These are phyloP conservation scores for Gallinago paraguaiae DNA, from an alignment of 2,113 vertebrate genomes.

Conservation along the genomic window DNA sequence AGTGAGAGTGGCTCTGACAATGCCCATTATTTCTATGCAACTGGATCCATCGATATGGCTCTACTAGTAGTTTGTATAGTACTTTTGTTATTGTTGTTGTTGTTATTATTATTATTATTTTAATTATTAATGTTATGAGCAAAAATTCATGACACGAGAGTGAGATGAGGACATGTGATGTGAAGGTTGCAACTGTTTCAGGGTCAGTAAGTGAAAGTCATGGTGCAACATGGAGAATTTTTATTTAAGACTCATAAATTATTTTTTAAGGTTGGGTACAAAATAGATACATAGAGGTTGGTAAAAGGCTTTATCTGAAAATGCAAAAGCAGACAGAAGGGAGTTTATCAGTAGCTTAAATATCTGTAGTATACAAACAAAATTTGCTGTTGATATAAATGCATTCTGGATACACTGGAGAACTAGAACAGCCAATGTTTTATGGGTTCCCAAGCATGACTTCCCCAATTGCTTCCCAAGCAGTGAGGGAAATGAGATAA, in stretches of 20 bases:
- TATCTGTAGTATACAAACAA: background rate
- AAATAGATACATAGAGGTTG: background rate
- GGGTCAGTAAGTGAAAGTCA: background rate
- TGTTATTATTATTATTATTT: background rate
- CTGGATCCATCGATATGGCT: background rate
- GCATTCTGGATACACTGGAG: background rate
- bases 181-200: background rate
- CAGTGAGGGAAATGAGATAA: background rate
- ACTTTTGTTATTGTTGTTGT: background rate
- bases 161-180: background rate
- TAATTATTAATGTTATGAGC: background rate
- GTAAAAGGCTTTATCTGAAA: background rate
- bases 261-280: background rate
- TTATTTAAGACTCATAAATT: background rate
- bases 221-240: background rate
- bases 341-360: background rate
- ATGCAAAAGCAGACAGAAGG: background rate
- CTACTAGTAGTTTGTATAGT: background rate
- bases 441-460: background rate
- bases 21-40: background rate
- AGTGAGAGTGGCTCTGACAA: background rate
- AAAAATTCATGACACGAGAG: background rate
- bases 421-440: background rate
- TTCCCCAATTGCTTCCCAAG: background rate
- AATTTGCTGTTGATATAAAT: background rate